These are phyloP conservation scores for Parnassius glacialis DNA, from an alignment of 2,888 invertebrate genomes.

Conservation along the genomic window DNA sequence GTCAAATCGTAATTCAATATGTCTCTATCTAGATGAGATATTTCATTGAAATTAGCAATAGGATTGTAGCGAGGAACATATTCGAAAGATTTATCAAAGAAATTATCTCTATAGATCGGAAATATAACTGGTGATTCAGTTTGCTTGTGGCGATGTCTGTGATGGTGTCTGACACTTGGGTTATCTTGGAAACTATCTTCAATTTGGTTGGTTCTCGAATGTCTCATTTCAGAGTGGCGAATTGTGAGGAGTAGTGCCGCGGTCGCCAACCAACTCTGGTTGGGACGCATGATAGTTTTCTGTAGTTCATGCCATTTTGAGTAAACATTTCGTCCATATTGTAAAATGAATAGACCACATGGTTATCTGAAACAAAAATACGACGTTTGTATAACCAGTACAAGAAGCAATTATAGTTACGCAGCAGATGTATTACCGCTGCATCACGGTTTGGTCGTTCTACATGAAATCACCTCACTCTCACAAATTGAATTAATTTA, in stretches of 20 bases:
- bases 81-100: slow-evolving; percentile 40
- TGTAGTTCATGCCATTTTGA: slow-evolving; percentile 58
- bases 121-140: slow-evolving; percentile 28
- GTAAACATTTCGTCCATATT: slow-evolving; percentile 54
- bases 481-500: too few species aligned
- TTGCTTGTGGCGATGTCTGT: slow-evolving; percentile 64
- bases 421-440: too few species aligned
- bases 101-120: slow-evolving; percentile 32
- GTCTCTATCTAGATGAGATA: slow-evolving; percentile 47
- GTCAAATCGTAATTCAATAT: slow-evolving; percentile 39
- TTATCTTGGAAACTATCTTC: slow-evolving; percentile 40
- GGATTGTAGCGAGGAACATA: slow-evolving; percentile 39
- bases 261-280: slow-evolving; percentile 61
- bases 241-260: slow-evolving; percentile 53
- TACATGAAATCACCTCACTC: too few species aligned
- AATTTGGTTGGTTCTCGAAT: slow-evolving; percentile 38
- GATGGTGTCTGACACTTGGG: slow-evolving; percentile 52
- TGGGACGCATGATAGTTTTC: slow-evolving; percentile 58
- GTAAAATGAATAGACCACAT: slow-evolving; percentile 46
- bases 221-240: slow-evolving; percentile 59
- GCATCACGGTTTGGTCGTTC: too few species aligned
- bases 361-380: slow-evolving; percentile 60
- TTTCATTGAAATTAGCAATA: slow-evolving; percentile 43
- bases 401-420: too few species aligned
- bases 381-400: too few species aligned